Base-by-base conservation (phyloP, 2,888 invertebrate genomes). In the Eledone cirrhosa region DNA sequence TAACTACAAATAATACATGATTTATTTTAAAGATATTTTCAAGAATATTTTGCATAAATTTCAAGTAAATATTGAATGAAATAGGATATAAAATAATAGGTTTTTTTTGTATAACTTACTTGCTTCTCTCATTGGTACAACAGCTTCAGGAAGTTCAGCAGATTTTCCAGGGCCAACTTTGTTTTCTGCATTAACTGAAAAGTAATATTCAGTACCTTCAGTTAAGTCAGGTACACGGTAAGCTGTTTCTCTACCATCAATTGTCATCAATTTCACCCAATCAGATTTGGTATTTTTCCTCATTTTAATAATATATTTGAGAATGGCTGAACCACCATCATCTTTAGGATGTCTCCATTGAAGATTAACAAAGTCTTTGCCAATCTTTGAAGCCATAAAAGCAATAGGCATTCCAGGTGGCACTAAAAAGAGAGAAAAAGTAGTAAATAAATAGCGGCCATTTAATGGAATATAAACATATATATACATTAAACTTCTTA, bases 131-230 rank as follows among this genome's bases (percentile, higher is more conserved):
- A 87, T 87, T 41, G 88, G 87, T 72, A 84, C 81, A 16, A 87
- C 85, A 7, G 86, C 77, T n/a, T 83, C 78, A 33, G 86, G 83
- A 65, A 96, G 94, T 90, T 98, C 96, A 76, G 96, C 96, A 0
- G 97, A 95, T 85, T 96, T 95, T 67, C 98, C 97, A 0, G 95
- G 95, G 24, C 88, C 88, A 59, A 84, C 82, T 72, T 84, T 86
- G 85, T 91, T 91, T 81, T 89, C 88, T 31, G 90, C 90, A 22
- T 87, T 85, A 13, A 91, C 87, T 47, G 89, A 85, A 85, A 91
- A 90, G 78, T 84, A 85, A 78, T 90, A 90, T 75, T 85, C 85
- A 77, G 84, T 86, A 78, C 86, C 88, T 75, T 88, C 87, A 31
- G 84, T 84, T 65, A 90, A 82, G 77, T 86, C 83, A 53, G 83